phyloP scores from a whole-genome alignment of 2,888 invertebrate species.

The Rosalia funebris region DNA sequence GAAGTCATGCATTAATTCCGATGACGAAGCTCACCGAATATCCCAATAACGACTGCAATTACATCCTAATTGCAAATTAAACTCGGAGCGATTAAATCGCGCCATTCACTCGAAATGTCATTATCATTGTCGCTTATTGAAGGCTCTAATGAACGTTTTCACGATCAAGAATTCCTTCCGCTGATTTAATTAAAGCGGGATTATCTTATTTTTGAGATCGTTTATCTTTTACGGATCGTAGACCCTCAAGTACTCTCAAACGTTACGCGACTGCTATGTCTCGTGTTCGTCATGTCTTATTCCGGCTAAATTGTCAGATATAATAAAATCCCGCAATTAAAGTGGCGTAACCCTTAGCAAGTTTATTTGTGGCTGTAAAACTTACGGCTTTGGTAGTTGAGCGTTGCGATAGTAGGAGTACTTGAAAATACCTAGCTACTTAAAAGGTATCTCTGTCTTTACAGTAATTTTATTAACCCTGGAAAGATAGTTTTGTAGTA shows the following conservation, averaged over 20 bases:
- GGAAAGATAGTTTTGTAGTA: too few species aligned
- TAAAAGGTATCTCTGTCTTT: too few species aligned
- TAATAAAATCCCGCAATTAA: constrained; percentile 10
- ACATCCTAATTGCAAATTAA: constrained; percentile 56
- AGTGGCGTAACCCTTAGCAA: constrained; percentile 6
- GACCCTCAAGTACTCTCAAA: constrained; percentile 33
- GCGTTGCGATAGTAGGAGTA: neutral
- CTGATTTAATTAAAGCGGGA: constrained; percentile 52
- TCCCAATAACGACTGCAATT: constrained; percentile 54
- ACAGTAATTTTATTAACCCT: too few species aligned
- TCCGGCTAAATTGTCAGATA: neutral
- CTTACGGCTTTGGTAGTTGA: neutral
- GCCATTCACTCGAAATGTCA: constrained; percentile 53
- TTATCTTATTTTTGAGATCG: constrained; percentile 52
- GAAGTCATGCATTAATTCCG: constrained; percentile 41
- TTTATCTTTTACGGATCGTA: constrained; percentile 49
- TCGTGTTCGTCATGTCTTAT: constrained; percentile 10
- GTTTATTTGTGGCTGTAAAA: constrained; percentile 12
- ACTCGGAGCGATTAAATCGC: constrained; percentile 55
- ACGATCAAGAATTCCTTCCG: constrained; percentile 48
- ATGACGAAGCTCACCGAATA: constrained; percentile 45
- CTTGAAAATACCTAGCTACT: neutral
- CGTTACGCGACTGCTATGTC: neutral
- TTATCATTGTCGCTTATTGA: constrained; percentile 54
- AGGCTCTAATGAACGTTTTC: constrained; percentile 48